Base-by-base conservation (phyloP, 1,140 invertebrate genomes). In the Habropoda laboriosa region DNA sequence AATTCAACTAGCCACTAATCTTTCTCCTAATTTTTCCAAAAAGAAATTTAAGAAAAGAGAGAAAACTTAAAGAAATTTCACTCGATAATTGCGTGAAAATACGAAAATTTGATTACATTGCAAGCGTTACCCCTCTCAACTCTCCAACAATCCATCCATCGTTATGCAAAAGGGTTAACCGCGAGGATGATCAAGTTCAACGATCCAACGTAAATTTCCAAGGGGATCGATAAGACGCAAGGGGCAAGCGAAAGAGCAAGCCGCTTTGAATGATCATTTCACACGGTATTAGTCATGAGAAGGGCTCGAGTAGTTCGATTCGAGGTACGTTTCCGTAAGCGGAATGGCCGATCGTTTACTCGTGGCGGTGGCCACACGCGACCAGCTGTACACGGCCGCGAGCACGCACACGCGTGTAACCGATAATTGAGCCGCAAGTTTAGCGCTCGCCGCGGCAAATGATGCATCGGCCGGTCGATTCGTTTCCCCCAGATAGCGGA, bases 361-460 rank as follows among this genome's bases (percentile, higher is more conserved):
- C 45, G 18, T 45, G n/a, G 12, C 49, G 60, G 16, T 24, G 53
- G 49, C 42, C 51, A 60, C 64, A 30, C 61, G 64, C 60, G 38
- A 18, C 55, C 10, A 8, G 18, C 18, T 4, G 5, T 53, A 30
- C 42, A 42, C 47, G 18, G 51, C 2, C 63, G 12, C 27, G n/a
- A 27, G 40, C 72, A 51, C 74, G 47, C 42, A 64, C 49, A 16
- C 53, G 47, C 35, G 61, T 12, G 57, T n/a, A 49, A 49, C 77
- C 72, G 81, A 88, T 90, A 90, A 90, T 90, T 90, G 89, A 90
- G 89, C 88, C 80, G 81, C 89, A 79, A 78, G 79, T 73, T 81
- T 74, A 84, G 60, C 67, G 70, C 57, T 61, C 30, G 68, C 74
- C 79, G 71, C 85, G 87, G 89, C 88, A 89, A 89, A 89, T 89